A percentile compares a stretch with the other conserved stretches of the same genome.
These are phyloP conservation scores for Nephrotoma flavescens DNA, from an alignment of 2,888 invertebrate genomes.

Conservation along the genomic window DNA sequence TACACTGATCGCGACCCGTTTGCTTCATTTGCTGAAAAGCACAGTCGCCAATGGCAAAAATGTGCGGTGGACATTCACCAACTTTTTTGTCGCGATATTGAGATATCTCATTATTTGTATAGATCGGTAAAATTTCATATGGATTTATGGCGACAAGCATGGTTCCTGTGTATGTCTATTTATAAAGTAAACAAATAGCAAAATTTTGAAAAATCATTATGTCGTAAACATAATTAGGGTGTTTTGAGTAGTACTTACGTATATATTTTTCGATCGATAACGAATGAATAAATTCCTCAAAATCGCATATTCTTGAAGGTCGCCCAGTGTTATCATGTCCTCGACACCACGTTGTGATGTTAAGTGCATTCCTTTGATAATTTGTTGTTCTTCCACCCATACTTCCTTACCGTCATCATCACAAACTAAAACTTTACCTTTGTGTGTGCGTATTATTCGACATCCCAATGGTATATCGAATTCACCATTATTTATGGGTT, in stretches of 20 bases:
- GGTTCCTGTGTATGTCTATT: conserved; percentile 85
- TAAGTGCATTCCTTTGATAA: conserved; percentile 55
- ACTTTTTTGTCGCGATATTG: conserved; percentile 69
- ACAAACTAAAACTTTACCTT: conserved; percentile 56
- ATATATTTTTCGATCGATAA: conserved; percentile 76
- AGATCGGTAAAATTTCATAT: conserved; percentile 88
- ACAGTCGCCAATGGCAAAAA: conserved; percentile 89
- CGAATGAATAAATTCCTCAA: conserved; percentile 79
- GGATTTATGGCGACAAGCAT: conserved; percentile 94
- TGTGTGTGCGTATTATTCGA: conserved; percentile 61
- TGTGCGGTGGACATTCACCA: conserved; percentile 83
- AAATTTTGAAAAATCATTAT: neutral
- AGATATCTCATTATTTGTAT: conserved; percentile 75
- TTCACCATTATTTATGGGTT: conserved; percentile 53
- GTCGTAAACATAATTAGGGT: neutral
- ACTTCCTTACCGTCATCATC: conserved; percentile 74
- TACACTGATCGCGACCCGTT: conserved; percentile 68
- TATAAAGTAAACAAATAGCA: conserved; percentile 13
- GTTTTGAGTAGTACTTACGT: conserved; percentile 49
- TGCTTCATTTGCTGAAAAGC: conserved; percentile 71
- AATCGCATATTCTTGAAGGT: conserved; percentile 89
- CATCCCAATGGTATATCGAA: conserved; percentile 80
- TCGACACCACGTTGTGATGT: conserved; percentile 74
- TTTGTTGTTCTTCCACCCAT: conserved; percentile 40
- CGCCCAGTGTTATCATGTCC: conserved; percentile 91